These are phyloP conservation scores for Manis crassicaudata DNA, from an alignment of 2,797 vertebrate genomes.

Conservation along the genomic window DNA sequence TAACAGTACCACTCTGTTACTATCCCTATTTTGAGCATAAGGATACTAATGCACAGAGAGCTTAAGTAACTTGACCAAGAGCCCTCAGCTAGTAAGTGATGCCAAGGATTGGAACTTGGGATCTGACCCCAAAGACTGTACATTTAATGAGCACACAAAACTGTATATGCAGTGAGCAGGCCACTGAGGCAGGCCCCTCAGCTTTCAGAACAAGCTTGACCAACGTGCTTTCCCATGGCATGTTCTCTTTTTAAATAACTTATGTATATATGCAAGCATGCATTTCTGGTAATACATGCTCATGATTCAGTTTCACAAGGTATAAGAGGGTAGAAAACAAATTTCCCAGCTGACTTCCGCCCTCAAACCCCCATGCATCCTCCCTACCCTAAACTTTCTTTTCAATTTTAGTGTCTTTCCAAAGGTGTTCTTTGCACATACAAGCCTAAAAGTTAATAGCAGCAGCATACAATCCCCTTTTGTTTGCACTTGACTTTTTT, in stretches of 20 bases:
- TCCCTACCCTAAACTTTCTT: neutral
- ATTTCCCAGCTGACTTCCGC: neutral
- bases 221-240: neutral
- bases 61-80: neutral
- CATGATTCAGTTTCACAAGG: neutral
- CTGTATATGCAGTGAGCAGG: neutral
- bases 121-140: neutral
- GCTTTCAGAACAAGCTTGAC: neutral
- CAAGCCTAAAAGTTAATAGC: neutral
- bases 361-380: neutral
- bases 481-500: neutral
- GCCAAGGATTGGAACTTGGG: neutral
- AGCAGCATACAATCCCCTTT: neutral
- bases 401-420: neutral
- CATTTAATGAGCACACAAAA: neutral
- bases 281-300: neutral
- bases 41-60: neutral
- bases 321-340: neutral
- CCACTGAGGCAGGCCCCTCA: neutral
- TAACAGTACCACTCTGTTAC: neutral
- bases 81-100: neutral
- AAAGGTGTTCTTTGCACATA: neutral
- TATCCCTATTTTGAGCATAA: neutral
- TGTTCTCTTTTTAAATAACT: slow-evolving; percentile 6
- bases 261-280: neutral